Evolutionary conservation across 2,113 vertebrate genomes (phyloP).

Genomic region (Telmatochromis sp.): DNA sequence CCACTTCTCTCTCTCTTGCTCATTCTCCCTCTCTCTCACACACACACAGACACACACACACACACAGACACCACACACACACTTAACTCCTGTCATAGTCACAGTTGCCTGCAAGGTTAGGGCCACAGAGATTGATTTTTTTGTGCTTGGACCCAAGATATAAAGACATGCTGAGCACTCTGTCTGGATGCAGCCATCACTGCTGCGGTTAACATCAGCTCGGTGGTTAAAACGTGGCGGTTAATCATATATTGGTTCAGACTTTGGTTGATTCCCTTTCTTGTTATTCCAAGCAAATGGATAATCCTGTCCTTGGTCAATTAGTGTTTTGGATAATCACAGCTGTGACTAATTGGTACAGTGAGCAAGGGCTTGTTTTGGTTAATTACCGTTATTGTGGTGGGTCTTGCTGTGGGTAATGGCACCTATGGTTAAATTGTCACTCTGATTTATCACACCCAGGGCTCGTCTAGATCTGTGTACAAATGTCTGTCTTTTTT

Average conservation of each 20-base stretch:
- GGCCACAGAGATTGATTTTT: conserved; percentile 36
- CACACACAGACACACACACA: background rate
- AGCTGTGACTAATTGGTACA: conserved; percentile 65
- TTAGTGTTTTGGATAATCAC: conserved; percentile 67
- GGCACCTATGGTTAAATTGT: conserved; percentile 63
- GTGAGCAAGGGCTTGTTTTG: conserved; percentile 48
- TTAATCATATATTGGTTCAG: conserved; percentile 41
- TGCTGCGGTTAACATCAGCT: conserved; percentile 25
- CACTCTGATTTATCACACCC: conserved; percentile 30
- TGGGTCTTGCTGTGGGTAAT: conserved; percentile 46
- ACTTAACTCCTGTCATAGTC: conserved; percentile 19
- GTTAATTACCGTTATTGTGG: conserved; percentile 60
- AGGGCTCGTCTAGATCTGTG: background rate
- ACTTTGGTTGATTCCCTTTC: conserved; percentile 14
- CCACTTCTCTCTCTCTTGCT: background rate
- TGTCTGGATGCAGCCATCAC: conserved; percentile 23
- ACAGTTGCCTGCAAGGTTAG: conserved; percentile 44
- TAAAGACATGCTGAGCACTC: conserved; percentile 19
- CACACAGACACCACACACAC: background rate
- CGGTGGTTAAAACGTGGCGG: conserved; percentile 31
- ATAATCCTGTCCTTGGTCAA: conserved; percentile 57
- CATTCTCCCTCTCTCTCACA: background rate
- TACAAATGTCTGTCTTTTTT: background rate
- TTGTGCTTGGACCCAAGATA: background rate
- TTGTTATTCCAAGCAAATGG: conserved; percentile 38